Base-by-base conservation (phyloP, 2,797 vertebrate genomes). In the Thalassophryne amazonica region DNA sequence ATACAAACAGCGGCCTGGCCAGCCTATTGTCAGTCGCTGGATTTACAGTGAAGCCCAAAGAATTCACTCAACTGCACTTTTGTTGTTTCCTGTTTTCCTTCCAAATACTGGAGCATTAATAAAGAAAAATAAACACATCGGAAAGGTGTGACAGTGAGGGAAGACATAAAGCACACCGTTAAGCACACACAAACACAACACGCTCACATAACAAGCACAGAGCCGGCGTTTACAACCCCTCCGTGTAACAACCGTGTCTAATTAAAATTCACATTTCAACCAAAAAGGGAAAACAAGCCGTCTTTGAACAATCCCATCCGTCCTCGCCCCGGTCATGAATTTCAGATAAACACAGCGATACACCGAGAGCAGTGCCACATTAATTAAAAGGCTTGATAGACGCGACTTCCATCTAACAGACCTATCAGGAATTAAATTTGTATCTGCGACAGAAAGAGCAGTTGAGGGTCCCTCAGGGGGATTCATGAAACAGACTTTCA, bases 401-500 rank as follows among this genome's bases (percentile, higher is more conserved):
- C 83, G 67, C 68, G 57, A 74, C 83, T 79, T 82, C 82, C 81
- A 81, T 91, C 89, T 85, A 83, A 86, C 83, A 76, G 81, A 86
- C 86, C 86, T 76, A 86, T 88, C 87, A 83, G 81, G 83, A 87
- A 89, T 87, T 84, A 88, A 87, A 91, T 89, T 86, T 88, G 81
- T 85, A 91, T 87, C 80, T 76, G 85, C 77, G 55, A 77, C 81
- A 64, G 84, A 87, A 88, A 88, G 84, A 90, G 80, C 85, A 84
- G 75, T 80, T 60, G 78, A 71, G 79, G 76, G 63, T 83, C 85
- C 87, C 89, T 79, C 67, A 60, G 82, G 89, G 89, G 88, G 80
- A 89, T 86, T 88, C 84, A 90, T 88, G 86, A 89, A 92, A 89
- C 90, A 90, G 84, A 87, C 88, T 91, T 90, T 90, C 74, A 85